phyloP scores from a whole-genome alignment of 2,113 vertebrate genomes.

The Lamprotornis superbus region DNA sequence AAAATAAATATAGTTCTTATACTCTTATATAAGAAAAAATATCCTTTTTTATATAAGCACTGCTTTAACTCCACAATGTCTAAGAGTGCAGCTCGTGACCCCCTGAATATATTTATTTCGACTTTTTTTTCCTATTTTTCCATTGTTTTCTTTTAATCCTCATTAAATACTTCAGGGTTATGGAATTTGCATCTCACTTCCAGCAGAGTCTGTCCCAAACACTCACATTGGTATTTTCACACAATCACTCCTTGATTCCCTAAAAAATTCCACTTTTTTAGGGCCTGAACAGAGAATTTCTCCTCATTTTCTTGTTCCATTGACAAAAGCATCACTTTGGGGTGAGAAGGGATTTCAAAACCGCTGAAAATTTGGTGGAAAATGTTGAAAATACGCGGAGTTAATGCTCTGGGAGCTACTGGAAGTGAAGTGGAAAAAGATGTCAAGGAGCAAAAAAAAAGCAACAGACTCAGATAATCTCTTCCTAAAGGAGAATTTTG shows the following conservation, averaged over 20 bases:
- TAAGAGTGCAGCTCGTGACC: fast-evolving
- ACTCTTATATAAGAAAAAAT: neutral
- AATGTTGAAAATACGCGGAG: neutral
- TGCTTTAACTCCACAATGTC: neutral
- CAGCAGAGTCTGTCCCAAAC: neutral
- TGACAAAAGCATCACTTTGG: neutral
- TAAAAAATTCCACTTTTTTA: neutral
- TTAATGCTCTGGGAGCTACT: neutral
- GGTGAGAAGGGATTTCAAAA: neutral
- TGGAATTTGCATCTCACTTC: neutral
- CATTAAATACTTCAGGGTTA: neutral
- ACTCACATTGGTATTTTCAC: neutral
- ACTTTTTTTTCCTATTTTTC: neutral
- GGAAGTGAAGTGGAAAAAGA: neutral
- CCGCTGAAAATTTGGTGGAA: too few relatives aligned
- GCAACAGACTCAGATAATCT: neutral
- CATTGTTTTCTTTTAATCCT: neutral
- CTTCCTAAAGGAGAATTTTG: neutral
- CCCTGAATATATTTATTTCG: neutral
- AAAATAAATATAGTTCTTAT: too few relatives aligned
- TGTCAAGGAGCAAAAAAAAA: neutral
- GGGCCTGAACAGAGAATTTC: neutral
- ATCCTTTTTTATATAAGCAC: neutral
- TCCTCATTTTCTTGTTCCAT: neutral
- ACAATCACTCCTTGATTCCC: neutral